These are phyloP conservation scores for Andrena hattorfiana DNA, from an alignment of 2,888 invertebrate species.

Conservation along the genomic window DNA sequence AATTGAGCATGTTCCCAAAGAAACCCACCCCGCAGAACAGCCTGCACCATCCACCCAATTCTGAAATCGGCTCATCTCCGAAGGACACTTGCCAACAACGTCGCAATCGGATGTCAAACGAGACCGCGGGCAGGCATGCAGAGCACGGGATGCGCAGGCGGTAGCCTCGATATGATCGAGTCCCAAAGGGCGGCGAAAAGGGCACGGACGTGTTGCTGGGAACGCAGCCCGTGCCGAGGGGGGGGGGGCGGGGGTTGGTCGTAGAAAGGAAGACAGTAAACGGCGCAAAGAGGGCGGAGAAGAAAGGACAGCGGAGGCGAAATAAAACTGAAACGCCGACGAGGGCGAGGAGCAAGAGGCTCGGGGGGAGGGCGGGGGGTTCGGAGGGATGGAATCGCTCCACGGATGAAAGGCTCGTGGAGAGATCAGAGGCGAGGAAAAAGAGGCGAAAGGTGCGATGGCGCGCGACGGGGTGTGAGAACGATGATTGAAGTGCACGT, in stretches of 20 bases:
- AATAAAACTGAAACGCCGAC: constrained; percentile 50
- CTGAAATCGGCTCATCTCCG: constrained; percentile 15
- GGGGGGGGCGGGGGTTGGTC: neutral
- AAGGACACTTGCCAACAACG: constrained; percentile 26
- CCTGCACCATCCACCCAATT: neutral
- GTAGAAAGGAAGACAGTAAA: constrained; percentile 44
- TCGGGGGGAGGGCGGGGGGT: constrained; percentile 1
- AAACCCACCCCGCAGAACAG: constrained; percentile 3
- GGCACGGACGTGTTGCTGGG: constrained; percentile 31
- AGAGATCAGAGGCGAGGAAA: constrained; percentile 77
- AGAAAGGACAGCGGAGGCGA: constrained; percentile 54
- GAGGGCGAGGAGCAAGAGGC: neutral
- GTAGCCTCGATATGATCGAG: constrained; percentile 54
- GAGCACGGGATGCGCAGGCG: constrained; percentile 32
- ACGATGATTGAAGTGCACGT: constrained; percentile 83
- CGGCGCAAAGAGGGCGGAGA: constrained; percentile 35
- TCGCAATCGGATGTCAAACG: constrained; percentile 31
- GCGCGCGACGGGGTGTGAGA: constrained; percentile 78
- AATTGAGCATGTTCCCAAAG: neutral
- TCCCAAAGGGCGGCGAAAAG: constrained; percentile 49
- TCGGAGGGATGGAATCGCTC: constrained; percentile 62
- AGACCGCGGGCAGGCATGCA: constrained; percentile 30
- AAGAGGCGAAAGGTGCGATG: constrained; percentile 77
- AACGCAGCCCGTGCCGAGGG: neutral
- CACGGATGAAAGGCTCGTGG: constrained; percentile 76